Base-by-base conservation (phyloP, 2,113 vertebrate species). In the Xenus cinereus region DNA sequence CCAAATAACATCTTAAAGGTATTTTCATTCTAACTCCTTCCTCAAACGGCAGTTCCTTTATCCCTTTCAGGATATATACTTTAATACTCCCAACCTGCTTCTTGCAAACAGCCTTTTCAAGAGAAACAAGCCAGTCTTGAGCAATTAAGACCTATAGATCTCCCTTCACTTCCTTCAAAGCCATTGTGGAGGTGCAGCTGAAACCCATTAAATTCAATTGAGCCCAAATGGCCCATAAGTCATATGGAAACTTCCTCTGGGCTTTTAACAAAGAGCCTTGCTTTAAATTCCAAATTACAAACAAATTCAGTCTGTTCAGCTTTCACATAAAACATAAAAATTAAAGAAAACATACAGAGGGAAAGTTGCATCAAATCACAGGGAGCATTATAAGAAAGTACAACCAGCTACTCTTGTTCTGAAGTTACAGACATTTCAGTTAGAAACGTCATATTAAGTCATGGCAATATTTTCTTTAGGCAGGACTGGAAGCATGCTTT, bases 161-260 rank as follows among this genome's bases (percentile, higher is more conserved):
- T 90, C 95, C 91, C 83, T 92, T 93, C 92, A 85, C 95, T 92
- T 97, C 95, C 91, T 96, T 97, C 96, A 97, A 97, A 98, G 95
- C 91, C 93, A 96, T 94, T 95, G 95, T 92, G 62, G 95, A 97
- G 94, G 92, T 97, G 94, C 97, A 98, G 96, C 96, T 97, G 97
- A 97, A 98, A 97, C 89, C 95, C 94, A 98, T 98, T 97, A 98
- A 95, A 96, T 95, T 97, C 96, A 97, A 97, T 97, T 97, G 96
- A 96, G 96, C 97, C 97, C 97, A 98, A 97, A 98, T 97, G 97
- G 93, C 96, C 96, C 91, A 96, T 97, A 97, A 97, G 97, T 97
- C 96, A 97, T 96, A 94, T 73, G 92, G 96, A 97, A 97, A 96
- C 96, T 97, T 97, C 96, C 95, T 97, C 95, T 95, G 94, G 96